Base-by-base conservation (phyloP, 2,888 invertebrate species). In the Tinea trinotella region DNA sequence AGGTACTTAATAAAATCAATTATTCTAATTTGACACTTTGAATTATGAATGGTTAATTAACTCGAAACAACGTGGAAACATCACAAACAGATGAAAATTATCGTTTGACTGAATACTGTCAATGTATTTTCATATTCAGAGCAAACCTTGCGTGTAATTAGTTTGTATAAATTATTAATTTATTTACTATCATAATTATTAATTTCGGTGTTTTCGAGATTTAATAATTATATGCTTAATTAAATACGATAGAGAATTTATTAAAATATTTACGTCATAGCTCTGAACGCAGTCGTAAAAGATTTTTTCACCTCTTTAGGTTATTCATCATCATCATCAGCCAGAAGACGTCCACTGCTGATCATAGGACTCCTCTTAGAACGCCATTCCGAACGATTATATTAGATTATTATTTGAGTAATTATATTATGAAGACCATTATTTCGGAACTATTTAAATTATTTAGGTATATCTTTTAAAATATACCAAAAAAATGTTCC, bases 61-160 rank as follows among this genome's bases (percentile, higher is more conserved):
- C 19, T 46, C 17, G 19, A 19, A 19, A 46, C 40, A 46, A 19
- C 19, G 46, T 9, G 46, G 17, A 19, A 40, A 46, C 46, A 46
- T 46, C 46, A 46, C 46, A n/a, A 46, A 19, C 19, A 46, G 10
- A 46, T 12, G 46, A 46, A 46, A 46, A 46, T 46, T 46, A 19
- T 19, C 19, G 10, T 17, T 17, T 46, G 19, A 46, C n/a, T 46
- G 17, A 46, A 46, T 46, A 17, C 10, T 46, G 46, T 19, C 46
- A 46, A 10, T 46, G 46, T 46, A 19, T 19, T 46, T 46, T 46
- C 10, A 19, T 46, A 19, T 46, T 19, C n/a, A 9, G 10, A 18
- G 10, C 19, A 46, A 46, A 46, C 46, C 12, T 46, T 2, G 40
- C n/a, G 19, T n/a, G 18, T 46, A 46, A 46, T 46, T 46, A 46